Conservation (phyloP, 2,888 invertebrate genomes). For the Macrophya alboannulata region DNA sequence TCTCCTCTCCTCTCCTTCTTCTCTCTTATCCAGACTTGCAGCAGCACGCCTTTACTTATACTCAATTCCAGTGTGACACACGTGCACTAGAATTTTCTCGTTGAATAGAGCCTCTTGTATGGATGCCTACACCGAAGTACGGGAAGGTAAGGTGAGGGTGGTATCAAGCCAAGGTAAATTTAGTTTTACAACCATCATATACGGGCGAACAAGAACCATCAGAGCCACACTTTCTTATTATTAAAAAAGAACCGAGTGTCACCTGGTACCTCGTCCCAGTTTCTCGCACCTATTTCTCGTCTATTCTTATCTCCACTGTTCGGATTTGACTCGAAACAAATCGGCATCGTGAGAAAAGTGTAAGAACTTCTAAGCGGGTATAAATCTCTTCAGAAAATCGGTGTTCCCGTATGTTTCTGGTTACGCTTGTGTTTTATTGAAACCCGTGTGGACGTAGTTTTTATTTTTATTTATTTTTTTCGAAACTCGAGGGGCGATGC, state of each 20-base stretch:
- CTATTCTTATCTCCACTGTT: not conserved
- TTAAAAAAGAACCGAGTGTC: conserved; percentile 54
- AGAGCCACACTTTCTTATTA: conserved; percentile 48
- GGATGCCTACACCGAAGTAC: not conserved
- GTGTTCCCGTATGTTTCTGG: not conserved
- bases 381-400: not conserved
- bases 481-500: not conserved
- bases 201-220: not conserved
- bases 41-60: conserved; percentile 55
- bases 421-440: conserved; percentile 16
- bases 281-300: not conserved
- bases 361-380: not conserved
- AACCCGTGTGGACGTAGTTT: conserved; percentile 19
- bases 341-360: not conserved
- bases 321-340: not conserved
- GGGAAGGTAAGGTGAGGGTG: not conserved
- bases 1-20: conserved; percentile 64
- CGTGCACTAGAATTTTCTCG: conserved; percentile 47
- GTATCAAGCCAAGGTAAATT: conserved; percentile 41
- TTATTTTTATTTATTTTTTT: conserved; percentile 40
- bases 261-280: conserved; percentile 37
- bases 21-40: conserved; percentile 62
- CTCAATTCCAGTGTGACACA: conserved; percentile 46
- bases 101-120: not conserved
- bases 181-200: conserved; percentile 48